Conservation (phyloP, 2,888 invertebrate genomes). For the Philereme vetulata region DNA sequence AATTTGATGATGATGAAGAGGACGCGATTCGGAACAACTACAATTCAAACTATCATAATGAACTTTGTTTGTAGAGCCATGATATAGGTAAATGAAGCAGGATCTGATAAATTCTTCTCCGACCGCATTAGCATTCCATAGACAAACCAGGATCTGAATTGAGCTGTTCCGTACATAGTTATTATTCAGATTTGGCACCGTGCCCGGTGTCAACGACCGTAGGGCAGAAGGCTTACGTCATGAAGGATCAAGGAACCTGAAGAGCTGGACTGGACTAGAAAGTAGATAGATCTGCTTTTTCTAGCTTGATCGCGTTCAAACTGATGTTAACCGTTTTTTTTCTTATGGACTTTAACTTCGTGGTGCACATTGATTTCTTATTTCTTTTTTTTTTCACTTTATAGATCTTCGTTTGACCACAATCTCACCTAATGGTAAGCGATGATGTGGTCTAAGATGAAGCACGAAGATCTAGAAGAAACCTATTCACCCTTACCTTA, state of each 20-base stretch:
- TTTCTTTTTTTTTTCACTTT: no score
- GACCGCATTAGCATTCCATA: constrained; percentile 58
- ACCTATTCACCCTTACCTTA: no score
- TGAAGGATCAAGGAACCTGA: constrained; percentile 18
- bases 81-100: background rate
- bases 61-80: no score
- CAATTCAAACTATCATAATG: no score
- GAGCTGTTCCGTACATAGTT: constrained; percentile 66
- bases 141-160: constrained; percentile 67
- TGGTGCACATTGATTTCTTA: background rate
- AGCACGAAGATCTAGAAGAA: no score
- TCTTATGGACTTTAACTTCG: no score
- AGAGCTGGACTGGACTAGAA: constrained; percentile 17
- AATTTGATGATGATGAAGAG: no score
- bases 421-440: no score
- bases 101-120: constrained; percentile 23
- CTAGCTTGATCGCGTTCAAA: background rate
- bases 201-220: constrained; percentile 63
- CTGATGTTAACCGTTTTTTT: no score
- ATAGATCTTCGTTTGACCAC: no score
- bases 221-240: constrained; percentile 43
- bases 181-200: constrained; percentile 75
- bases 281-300: background rate
- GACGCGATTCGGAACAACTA: no score
- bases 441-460: no score